Percentiles rank a stretch among this genome's conserved stretches.
Evolutionary conservation across 2,888 invertebrate species (phyloP).

Genomic region (Tridacna crocea): DNA sequence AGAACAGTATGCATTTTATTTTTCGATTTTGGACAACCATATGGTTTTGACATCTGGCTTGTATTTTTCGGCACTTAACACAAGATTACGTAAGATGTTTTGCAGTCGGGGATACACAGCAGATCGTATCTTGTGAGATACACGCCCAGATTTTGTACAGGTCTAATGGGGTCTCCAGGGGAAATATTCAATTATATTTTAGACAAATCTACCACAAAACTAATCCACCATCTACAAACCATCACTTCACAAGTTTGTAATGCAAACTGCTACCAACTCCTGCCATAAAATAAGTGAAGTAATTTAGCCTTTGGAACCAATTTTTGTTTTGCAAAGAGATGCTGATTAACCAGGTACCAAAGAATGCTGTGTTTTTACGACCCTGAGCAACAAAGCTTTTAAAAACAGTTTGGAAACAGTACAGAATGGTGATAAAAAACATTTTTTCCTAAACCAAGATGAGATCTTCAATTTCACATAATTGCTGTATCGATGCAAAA

Average conservation of each 20-base stretch:
- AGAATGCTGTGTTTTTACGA: no score
- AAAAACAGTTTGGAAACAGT: no score
- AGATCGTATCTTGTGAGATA: constrained; percentile 42
- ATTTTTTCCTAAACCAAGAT: no score
- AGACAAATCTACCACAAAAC: neutral
- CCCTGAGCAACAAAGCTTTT: no score
- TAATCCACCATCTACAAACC: neutral
- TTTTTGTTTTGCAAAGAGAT: no score
- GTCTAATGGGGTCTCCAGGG: constrained; percentile 46
- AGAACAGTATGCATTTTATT: constrained; percentile 43
- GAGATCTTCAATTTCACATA: no score
- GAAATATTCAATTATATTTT: constrained; percentile 7
- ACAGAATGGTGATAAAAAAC: no score
- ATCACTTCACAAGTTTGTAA: neutral
- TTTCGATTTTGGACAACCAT: constrained; percentile 58
- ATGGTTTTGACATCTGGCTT: constrained; percentile 65
- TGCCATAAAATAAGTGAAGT: no score
- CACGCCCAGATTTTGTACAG: constrained; percentile 39
- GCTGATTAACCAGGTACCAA: no score
- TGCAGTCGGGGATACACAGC: constrained; percentile 47
- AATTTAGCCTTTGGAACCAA: no score
- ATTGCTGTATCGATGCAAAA: no score
- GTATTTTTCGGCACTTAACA: constrained; percentile 63
- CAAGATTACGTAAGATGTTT: constrained; percentile 61
- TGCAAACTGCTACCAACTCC: neutral